Base-by-base conservation (phyloP, 2,797 vertebrate species). In the Gallinago nigripennis region DNA sequence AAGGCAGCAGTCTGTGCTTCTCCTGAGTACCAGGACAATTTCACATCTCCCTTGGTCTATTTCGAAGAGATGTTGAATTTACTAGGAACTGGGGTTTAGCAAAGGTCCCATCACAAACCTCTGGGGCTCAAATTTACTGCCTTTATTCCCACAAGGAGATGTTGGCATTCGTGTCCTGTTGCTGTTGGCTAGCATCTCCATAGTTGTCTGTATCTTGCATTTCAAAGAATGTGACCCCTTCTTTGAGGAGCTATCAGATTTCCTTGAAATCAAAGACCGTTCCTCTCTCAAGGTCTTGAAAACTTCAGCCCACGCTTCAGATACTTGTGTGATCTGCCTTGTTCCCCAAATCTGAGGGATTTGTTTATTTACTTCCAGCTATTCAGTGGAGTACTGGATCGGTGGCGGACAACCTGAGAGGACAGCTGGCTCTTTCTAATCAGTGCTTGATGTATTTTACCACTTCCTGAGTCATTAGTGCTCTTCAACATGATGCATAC, bases 191-290 rank as follows among this genome's bases (percentile, higher is more conserved):
- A 83, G 21, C 30, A 71, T 57, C 39, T 75, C 73, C 23, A 19
- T 50, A 64, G 68, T 24, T 88, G 66, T 79, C 93, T 33, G 21
- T 82, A 86, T 94, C 86, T 90, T 86, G 48, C n/a, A 20, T 92
- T 88, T 95, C 86, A 95, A 95, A 97, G 93, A 95, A 84, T 72
- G 60, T 45, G 75, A 92, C 53, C 51, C 46, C 35, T 95, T 90
- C 92, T 90, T 95, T 95, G 78, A 92, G 77, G 71, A 88, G 31
- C 64, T 92, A 73, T 95, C 87, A 12, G 61, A 80, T 92, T 94
- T 88, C 86, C 46, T 85, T 93, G 78, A 85, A 95, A 91, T 92
- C 94, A 92, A 95, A 94, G 90, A 75, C 81, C 64, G 4, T 82
- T 86, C 37, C 35, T 73, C 57, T 91, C 53, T 93, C 64, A 88